Conservation (phyloP, 2,113 vertebrate species). For the Tragelaphus scriptus region DNA sequence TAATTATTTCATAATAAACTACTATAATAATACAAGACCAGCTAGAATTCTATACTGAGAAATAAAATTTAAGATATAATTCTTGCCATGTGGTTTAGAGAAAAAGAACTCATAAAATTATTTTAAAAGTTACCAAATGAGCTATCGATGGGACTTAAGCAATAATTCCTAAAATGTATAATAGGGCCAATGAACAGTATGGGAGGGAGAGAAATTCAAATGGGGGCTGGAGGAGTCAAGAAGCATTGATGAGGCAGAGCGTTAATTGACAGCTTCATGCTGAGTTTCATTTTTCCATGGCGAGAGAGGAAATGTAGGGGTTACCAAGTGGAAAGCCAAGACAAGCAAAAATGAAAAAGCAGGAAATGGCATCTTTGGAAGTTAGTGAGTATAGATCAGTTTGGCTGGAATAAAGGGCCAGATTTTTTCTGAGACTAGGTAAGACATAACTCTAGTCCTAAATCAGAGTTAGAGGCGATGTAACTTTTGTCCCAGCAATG, state of each 20-base stretch:
- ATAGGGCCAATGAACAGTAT: not conserved
- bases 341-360: not conserved
- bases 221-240: not conserved
- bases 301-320: not conserved
- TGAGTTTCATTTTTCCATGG: not conserved
- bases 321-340: not conserved
- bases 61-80: not conserved
- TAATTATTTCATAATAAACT: not conserved
- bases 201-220: not conserved
- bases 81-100: not conserved
- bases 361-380: not conserved
- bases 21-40: not conserved
- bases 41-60: not conserved
- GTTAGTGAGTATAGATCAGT: not conserved
- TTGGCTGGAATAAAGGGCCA: not conserved
- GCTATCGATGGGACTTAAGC: not conserved
- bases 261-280: not conserved
- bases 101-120: conserved; percentile 7
- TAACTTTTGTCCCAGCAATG: not conserved
- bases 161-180: not conserved
- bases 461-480: not conserved
- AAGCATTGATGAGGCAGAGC: not conserved
- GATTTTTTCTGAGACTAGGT: not conserved
- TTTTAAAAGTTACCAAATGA: not conserved
- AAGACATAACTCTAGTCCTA: not conserved